These are phyloP conservation scores for Nemotelus nigrinus DNA, from an alignment of 2,888 invertebrate species.

Conservation along the genomic window DNA sequence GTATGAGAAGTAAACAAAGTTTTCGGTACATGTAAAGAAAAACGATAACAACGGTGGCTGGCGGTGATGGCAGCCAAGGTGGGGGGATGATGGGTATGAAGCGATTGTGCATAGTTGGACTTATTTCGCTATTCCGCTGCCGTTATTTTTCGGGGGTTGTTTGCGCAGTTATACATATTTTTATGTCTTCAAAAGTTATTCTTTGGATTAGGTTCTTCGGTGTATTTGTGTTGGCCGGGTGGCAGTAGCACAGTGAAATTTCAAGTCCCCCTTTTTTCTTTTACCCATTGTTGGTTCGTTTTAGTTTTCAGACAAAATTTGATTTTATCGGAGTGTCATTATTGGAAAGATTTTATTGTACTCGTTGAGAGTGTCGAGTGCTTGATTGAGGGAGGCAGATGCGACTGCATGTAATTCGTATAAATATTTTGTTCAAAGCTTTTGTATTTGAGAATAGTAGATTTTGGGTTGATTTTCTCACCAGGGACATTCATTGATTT, in stretches of 20 bases:
- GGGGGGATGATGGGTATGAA: neutral
- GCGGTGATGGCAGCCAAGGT: neutral
- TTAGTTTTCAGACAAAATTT: conserved; percentile 37
- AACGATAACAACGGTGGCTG: conserved; percentile 23
- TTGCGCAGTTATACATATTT: conserved; percentile 34
- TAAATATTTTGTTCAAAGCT: too few relatives aligned
- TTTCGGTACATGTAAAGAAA: conserved; percentile 33
- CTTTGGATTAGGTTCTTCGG: conserved; percentile 28
- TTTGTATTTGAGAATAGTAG: too few relatives aligned
- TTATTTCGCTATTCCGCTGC: conserved; percentile 27
- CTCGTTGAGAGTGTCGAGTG: too few relatives aligned
- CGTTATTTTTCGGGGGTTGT: conserved; percentile 12
- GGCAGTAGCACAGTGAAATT: conserved; percentile 15
- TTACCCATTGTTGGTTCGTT: neutral
- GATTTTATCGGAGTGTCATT: conserved; percentile 24
- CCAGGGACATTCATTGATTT: too few relatives aligned
- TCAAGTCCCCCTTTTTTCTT: neutral
- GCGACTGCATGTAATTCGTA: too few relatives aligned
- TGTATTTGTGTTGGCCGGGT: conserved; percentile 3
- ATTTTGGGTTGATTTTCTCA: too few relatives aligned
- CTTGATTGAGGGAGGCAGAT: too few relatives aligned
- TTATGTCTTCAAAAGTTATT: conserved; percentile 35
- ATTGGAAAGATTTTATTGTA: conserved; percentile 4
- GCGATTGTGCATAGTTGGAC: conserved; percentile 38
- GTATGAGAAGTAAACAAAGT: conserved; percentile 45